Evolutionary conservation across 1,140 invertebrate species (phyloP).

Genomic region (Aradophagus sp.): DNA sequence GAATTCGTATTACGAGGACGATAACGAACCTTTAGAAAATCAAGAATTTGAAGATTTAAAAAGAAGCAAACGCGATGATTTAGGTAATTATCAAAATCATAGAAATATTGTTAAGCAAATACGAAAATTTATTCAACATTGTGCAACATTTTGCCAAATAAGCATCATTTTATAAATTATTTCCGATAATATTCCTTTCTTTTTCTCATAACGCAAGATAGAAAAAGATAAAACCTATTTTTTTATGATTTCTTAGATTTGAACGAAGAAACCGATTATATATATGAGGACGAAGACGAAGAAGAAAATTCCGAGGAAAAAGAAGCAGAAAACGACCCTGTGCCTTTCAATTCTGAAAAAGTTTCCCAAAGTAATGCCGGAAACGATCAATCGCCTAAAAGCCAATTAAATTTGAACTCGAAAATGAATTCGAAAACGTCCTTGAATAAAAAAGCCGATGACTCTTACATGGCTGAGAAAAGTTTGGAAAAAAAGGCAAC

Average conservation of each 20-base stretch:
- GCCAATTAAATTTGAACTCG: no score
- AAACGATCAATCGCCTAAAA: no score
- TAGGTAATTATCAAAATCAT: constrained; percentile 7
- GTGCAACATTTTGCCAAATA: no score
- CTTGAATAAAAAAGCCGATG: no score
- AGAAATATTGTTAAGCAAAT: no score
- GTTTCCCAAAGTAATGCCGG: neutral
- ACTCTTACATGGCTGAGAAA: no score
- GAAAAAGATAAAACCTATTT: neutral
- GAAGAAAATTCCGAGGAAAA: constrained; percentile 5
- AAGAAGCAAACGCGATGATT: constrained; percentile 26
- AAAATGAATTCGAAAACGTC: no score
- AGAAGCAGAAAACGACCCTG: neutral
- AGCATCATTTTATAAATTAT: no score
- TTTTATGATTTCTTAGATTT: neutral
- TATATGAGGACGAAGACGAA: constrained; percentile 10
- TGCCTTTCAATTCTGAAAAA: no score
- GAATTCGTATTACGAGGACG: constrained; percentile 3
- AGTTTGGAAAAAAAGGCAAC: neutral
- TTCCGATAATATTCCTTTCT: neutral
- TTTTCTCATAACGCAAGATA: neutral
- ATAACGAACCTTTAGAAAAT: constrained; percentile 19
- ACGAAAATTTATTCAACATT: no score
- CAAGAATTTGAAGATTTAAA: constrained; percentile 1
- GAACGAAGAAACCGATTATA: constrained; percentile 6